Evolutionary conservation across 2,888 invertebrate genomes (phyloP).

Genomic region (Sisyra terminalis): DNA sequence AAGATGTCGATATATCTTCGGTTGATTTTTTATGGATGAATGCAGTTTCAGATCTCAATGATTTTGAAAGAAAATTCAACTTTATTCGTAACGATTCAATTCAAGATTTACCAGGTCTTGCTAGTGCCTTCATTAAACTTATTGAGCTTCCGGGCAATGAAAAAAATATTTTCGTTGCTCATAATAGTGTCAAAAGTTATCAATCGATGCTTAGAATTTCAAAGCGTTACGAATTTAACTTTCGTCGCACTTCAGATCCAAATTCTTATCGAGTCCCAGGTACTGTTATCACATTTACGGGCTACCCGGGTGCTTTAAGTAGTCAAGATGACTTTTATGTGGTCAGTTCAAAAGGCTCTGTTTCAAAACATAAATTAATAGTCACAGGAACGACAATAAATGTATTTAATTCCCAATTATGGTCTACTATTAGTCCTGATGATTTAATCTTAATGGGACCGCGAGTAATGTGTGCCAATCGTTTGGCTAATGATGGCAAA

Average conservation of each 20-base stretch:
- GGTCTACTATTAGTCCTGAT: slow-evolving; percentile 36
- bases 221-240: slow-evolving; percentile 70
- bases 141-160: slow-evolving; percentile 17
- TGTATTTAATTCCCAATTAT: slow-evolving; percentile 53
- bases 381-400: slow-evolving; percentile 64
- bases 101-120: slow-evolving; percentile 12
- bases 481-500: slow-evolving; percentile 51
- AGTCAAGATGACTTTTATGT: slow-evolving; percentile 75
- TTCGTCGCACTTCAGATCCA: slow-evolving; percentile 37
- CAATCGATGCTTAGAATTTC: slow-evolving; percentile 67
- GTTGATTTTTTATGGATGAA: slow-evolving; percentile 59
- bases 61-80: slow-evolving; percentile 38
- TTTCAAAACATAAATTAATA: slow-evolving; percentile 33
- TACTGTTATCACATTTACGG: slow-evolving; percentile 55
- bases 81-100: slow-evolving; percentile 25
- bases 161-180: slow-evolving; percentile 51
- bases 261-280: slow-evolving; percentile 42
- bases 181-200: slow-evolving; percentile 67
- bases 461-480: slow-evolving; percentile 67
- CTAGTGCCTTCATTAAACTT: slow-evolving; percentile 1
- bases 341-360: slow-evolving; percentile 26
- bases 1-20: slow-evolving; percentile 39
- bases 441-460: slow-evolving; percentile 36
- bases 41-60: slow-evolving; percentile 55
- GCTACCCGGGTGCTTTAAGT: slow-evolving; percentile 67